Evolutionary conservation across 2,888 invertebrate species (phyloP), one percentile per base, ranked within the genome.

Genomic region (Halictus quadricinctus): DNA sequence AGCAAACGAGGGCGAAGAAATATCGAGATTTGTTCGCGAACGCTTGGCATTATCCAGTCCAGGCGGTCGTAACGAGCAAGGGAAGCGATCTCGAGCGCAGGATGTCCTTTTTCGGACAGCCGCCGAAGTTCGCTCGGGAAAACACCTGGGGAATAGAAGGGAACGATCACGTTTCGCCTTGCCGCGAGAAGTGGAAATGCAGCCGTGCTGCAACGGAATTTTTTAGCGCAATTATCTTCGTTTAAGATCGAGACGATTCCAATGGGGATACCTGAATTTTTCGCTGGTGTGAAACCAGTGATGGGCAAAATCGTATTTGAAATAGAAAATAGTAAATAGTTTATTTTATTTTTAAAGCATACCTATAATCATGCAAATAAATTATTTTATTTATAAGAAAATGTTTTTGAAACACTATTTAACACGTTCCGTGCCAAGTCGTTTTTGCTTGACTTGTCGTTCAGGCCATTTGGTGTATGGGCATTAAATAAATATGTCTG

Each of bases 1-100:
- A 82, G 75, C 78, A 41, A 84, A 83, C 84, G 82, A 79, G 75
- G 84, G 70, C 50, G 77, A 75, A 64, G 70, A 84, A 76, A 54
- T 60, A 66, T 66, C 79, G 83, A 66, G 79, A 84, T 82, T 77
- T 74, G 75, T 81, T 70, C 73, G 43, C 82, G 70, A 69, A 80
- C 10, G 50, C 10, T 29, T 29, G 25, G 4, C 25, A n/a, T 48
- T 29, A 21, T 10, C 12, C 6, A 15, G 18, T 15, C 21, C 4
- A 72, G 46, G 50, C 41, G 18, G 13, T 70, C 69, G 58, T 50
- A 73, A 77, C 69, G 69, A 77, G 64, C 76, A 8, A 43, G 64
- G 66, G 41, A 50, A 69, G 36, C 69, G 69, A 46, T 29, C 66
- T 76, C 64, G 25, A 13, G 76, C 3, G 15, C 12, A 43, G 69